Evolutionary conservation across 2,797 vertebrate species (phyloP), one percentile per base, ranked within the genome.

Genomic region (Selene dorsalis): DNA sequence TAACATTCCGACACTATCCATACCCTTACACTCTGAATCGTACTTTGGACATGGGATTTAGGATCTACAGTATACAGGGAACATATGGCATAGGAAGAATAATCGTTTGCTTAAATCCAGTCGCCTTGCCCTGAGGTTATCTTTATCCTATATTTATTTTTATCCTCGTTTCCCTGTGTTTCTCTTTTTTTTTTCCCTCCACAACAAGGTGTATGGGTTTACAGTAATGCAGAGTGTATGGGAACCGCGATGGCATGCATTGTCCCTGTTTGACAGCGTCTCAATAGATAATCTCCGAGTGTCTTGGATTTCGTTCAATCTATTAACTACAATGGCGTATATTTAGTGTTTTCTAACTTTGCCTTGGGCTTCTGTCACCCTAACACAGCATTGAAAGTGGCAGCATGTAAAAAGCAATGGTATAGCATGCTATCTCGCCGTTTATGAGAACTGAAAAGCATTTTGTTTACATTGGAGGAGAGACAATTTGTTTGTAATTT

Each of bases 311-410:
- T 83, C 28, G 86, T 91, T 94, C 91, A 93, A 93, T 94, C 91
- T 92, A 91, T 92, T 92, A 93, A 89, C 88, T 84, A 92, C 92
- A 92, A 92, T 92, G 87, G 91, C 88, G 75, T 94, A 92, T 93
- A 94, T 93, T 93, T 93, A 92, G 90, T 93, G 92, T 88, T 92
- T 93, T 89, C 91, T 90, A 94, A 94, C 91, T 94, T 91, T 77
- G 93, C 93, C 94, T 91, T 91, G 90, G 93, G 94, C 92, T 89
- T 88, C 93, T 90, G 90, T 93, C 90, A 92, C 83, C 87, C 84
- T 38, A 87, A 91, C 89, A 88, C 89, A 84, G 84, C 84, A 82
- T 67, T 88, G 90, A 75, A 91, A 91, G 89, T 91, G 91, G 87
- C 91, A 92, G 90, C 91, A 87, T 87, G 90, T 91, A 87, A 82